Percentiles rank a stretch among this genome's conserved stretches.
phyloP scores from a whole-genome alignment of 2,888 invertebrate genomes.

The Spicauda simplicius region DNA sequence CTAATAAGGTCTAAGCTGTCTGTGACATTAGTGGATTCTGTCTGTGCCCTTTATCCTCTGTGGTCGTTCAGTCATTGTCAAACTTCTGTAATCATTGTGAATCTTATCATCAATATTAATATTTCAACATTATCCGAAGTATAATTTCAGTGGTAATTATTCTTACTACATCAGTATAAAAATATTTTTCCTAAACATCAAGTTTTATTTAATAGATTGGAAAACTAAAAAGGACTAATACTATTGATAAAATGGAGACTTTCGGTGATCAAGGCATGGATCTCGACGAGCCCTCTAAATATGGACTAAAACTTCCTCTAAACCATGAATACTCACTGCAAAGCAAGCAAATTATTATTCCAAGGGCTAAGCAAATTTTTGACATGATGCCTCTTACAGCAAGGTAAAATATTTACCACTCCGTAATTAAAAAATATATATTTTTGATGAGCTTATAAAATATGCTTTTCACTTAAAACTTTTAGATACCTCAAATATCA shows the following conservation, averaged over 20 bases:
- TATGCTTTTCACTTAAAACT: slow-evolving; percentile 40
- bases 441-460: background rate
- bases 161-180: background rate
- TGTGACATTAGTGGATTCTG: too few relatives aligned
- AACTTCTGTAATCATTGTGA: too few relatives aligned
- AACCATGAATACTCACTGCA: slow-evolving; percentile 91
- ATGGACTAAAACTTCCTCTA: slow-evolving; percentile 90
- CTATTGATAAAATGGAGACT: slow-evolving; percentile 42
- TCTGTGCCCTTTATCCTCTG: too few relatives aligned
- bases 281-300: slow-evolving; percentile 81
- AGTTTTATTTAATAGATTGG: background rate
- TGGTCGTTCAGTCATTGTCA: too few relatives aligned
- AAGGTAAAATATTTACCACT: slow-evolving; percentile 79
- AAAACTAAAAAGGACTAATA: background rate
- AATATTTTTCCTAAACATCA: background rate
- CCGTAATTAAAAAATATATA: background rate
- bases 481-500: slow-evolving; percentile 90
- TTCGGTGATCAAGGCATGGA: slow-evolving; percentile 46
- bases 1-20: too few relatives aligned
- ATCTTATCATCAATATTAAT: background rate
- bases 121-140: too few relatives aligned
- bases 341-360: slow-evolving; percentile 87
- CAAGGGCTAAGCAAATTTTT: slow-evolving; percentile 88
- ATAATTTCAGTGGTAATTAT: background rate
- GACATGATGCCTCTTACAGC: slow-evolving; percentile 88